Base-by-base conservation (phyloP, 2,113 vertebrate species). In the Perca flavescens region DNA sequence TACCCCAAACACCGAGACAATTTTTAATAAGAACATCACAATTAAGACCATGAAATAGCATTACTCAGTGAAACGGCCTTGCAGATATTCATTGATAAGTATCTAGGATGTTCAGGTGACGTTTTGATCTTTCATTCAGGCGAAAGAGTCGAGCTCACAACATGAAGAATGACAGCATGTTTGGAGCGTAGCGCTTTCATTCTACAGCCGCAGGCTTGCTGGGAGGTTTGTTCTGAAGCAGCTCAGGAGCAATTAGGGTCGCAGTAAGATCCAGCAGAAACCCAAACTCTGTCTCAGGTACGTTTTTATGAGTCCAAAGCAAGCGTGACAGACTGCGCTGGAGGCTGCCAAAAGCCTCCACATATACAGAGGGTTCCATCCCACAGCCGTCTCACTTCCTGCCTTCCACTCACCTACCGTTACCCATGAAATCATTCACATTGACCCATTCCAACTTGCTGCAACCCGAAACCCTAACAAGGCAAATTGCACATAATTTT, bases 401-500 rank as follows among this genome's bases (percentile, higher is more conserved):
- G 86, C 82, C 80, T 82, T 91, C 71, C 70, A 84, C 66, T 91
- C 86, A 93, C 80, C 88, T 85, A 90, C 77, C 6, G 74, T 79
- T 94, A 84, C 83, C 71, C 88, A 90, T 90, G 87, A 93, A 91
- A 89, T 91, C 84, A 86, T 90, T 92, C 74, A 90, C 74, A 63
- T 72, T 82, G 82, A 92, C 82, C 86, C 65, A 83, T 89, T 94
- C 88, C 85, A 89, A 83, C 77, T 87, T 69, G 80, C 77, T 89
- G 91, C 89, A 93, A 90, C 80, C 85, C 72, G 16, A 89, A 92
- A 87, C 92, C 80, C 77, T 90, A 93, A 93, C 90, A 94, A 86
- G 75, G 88, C 75, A 91, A 91, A 91, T 74, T 91, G 85, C 73
- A 84, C 75, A 85, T 86, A 77, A 90, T 90, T 91, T 85, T 91